Evolutionary conservation across 1,140 invertebrate species (phyloP), one percentile per base, ranked within the genome.

Genomic region (Solenopsis invicta): DNA sequence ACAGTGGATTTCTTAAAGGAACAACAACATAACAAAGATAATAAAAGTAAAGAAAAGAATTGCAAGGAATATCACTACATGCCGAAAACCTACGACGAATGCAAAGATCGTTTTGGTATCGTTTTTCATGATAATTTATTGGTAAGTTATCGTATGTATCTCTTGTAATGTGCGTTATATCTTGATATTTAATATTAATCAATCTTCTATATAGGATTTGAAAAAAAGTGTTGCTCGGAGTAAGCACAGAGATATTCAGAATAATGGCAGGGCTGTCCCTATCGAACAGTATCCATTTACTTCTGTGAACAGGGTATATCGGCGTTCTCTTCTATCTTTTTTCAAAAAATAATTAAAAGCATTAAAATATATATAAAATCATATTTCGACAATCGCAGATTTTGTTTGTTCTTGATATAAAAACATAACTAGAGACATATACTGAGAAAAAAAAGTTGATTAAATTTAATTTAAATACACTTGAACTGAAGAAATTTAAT

Each of bases 241-340:
- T n/a, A 82, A 56, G 9, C 13, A 21, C 3, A 48, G 37, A 12
- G 2, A 45, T 9, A 72, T 6, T 66, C 4, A 72, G 0, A 52
- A 72, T 24, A 37, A 76, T 16, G 88, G 91, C 0, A 82, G 85
- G 10, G 12, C 50, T n/a, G 50, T 91, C 50, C 86, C 89, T 0
- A 64, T 94, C 18, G 95, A 95, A 81, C 92, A 94, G 84, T 95
- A 95, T 91, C 93, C 94, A 61, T 93, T 95, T 48, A 92, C 92
- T 54, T 94, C 94, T 6, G 92, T 92, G 0, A 95, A 95, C 80
- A 89, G 90, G 77, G 93, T 94, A 75, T 48, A 88, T 89, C 3
- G n/a, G 29, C 13, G 56, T 84, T 84, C 24, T 29, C 41, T 75
- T 16, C 37, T 84, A 21, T 0, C 4, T 56, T 59, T 61, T 13